Evolutionary conservation across 2,888 invertebrate species (phyloP).

Genomic region (Craniophora ligustri): DNA sequence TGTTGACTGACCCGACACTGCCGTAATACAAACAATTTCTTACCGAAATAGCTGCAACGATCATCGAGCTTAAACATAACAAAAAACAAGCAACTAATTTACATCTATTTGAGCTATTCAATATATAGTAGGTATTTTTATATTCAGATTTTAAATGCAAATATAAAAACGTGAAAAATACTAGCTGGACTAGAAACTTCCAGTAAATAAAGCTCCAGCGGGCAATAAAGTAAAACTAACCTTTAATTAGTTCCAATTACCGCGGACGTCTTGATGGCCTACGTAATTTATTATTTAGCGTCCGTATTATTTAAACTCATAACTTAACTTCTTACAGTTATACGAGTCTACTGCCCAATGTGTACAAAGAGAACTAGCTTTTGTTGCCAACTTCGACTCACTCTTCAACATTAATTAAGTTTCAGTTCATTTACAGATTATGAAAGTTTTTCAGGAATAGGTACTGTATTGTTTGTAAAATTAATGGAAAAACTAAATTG

Average conservation of each 20-base stretch:
- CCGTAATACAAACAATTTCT: constrained; percentile 84
- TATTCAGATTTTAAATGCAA: constrained; percentile 57
- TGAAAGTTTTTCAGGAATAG: constrained; percentile 4
- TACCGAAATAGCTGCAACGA: constrained; percentile 83
- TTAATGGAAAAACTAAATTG: neutral
- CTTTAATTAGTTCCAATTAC: constrained; percentile 65
- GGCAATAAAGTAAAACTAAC: constrained; percentile 66
- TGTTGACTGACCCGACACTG: constrained; percentile 59
- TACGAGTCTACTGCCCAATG: constrained; percentile 4
- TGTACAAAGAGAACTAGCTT: constrained; percentile 20
- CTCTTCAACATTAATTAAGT: constrained; percentile 14
- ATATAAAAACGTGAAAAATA: constrained; percentile 41
- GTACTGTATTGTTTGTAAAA: neutral
- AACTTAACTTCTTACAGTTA: constrained; percentile 20
- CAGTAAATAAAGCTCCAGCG: constrained; percentile 26
- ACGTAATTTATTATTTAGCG: constrained; percentile 30
- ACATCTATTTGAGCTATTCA: constrained; percentile 63
- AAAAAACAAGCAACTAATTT: constrained; percentile 34
- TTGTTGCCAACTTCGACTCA: constrained; percentile 13
- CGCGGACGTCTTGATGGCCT: constrained; percentile 38
- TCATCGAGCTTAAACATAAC: constrained; percentile 53
- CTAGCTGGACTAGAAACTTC: constrained; percentile 28
- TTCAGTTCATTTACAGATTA: constrained; percentile 18
- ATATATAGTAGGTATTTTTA: constrained; percentile 34
- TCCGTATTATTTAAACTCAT: constrained; percentile 35